phyloP scores from a whole-genome alignment of 2,797 vertebrate species.

The Distichodus sexfasciatus region DNA sequence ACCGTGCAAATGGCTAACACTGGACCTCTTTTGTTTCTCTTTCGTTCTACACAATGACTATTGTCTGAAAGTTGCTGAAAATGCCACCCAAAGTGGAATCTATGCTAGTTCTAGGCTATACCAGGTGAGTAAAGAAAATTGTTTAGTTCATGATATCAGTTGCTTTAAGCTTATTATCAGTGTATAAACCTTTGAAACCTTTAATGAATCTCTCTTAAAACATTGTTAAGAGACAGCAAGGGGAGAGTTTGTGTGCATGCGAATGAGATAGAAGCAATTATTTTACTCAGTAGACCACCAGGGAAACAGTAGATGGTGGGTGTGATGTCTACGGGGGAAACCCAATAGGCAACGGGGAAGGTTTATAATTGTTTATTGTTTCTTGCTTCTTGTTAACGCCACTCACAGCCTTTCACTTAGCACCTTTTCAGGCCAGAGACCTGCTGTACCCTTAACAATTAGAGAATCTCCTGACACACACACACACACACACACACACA shows the following conservation, averaged over 20 bases:
- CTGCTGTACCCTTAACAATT: slow-evolving; percentile 11
- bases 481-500: neutral
- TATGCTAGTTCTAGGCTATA: slow-evolving; percentile 16
- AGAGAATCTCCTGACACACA: neutral
- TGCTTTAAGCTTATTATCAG: too few relatives aligned
- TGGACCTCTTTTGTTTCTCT: slow-evolving; percentile 1
- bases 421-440: slow-evolving; percentile 21
- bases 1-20: neutral
- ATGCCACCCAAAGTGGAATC: neutral
- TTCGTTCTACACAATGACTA: neutral
- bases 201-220: too few relatives aligned
- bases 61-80: neutral
- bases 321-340: slow-evolving; percentile 4
- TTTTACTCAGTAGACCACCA: neutral
- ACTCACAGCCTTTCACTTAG: slow-evolving; percentile 29
- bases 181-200: too few relatives aligned
- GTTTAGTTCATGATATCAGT: too few relatives aligned
- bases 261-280: slow-evolving; percentile 14
- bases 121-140: too few relatives aligned
- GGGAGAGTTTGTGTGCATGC: too few relatives aligned
- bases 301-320: slow-evolving; percentile 4
- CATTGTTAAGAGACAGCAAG: too few relatives aligned
- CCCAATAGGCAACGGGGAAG: neutral
- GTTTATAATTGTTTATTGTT: slow-evolving; percentile 17
- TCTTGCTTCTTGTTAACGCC: slow-evolving; percentile 29